A percentile compares a stretch with the other conserved stretches of the same genome.
These are phyloP conservation scores for Platanista minor DNA, from an alignment of 2,113 vertebrate species.

Conservation along the genomic window DNA sequence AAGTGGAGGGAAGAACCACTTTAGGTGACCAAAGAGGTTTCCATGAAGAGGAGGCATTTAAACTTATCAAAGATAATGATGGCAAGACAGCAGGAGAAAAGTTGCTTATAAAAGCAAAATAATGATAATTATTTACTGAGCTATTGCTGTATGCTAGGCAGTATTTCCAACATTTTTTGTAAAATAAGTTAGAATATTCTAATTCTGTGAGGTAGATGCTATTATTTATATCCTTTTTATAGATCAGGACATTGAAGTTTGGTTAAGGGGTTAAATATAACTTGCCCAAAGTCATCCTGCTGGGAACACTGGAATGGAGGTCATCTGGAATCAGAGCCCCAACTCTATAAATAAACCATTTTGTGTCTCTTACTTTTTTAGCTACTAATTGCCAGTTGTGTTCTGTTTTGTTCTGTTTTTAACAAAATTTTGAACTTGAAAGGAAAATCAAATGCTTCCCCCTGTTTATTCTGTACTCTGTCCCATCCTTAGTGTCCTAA, in stretches of 20 bases:
- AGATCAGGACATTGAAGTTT: background rate
- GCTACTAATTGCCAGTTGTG: background rate
- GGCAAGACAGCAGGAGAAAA: background rate
- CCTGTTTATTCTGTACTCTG: background rate
- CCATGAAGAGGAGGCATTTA: background rate
- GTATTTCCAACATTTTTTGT: background rate
- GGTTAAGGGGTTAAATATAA: background rate
- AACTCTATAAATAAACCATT: background rate
- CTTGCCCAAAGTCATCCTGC: background rate
- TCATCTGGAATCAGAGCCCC: background rate
- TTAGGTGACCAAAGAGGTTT: background rate
- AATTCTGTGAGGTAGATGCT: background rate
- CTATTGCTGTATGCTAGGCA: background rate
- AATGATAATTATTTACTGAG: background rate
- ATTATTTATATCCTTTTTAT: background rate
- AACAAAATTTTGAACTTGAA: background rate
- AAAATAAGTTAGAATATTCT: background rate
- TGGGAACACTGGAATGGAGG: background rate
- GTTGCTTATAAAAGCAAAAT: background rate
- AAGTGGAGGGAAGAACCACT: background rate
- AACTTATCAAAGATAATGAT: background rate
- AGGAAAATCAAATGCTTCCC: background rate
- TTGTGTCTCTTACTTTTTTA: background rate
- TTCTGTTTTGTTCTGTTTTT: background rate
- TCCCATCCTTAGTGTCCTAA: background rate